A percentile compares a stretch with the other conserved stretches of the same genome.
Evolutionary conservation across 2,797 vertebrate genomes (phyloP).

Genomic region (Sandelia bainsii): DNA sequence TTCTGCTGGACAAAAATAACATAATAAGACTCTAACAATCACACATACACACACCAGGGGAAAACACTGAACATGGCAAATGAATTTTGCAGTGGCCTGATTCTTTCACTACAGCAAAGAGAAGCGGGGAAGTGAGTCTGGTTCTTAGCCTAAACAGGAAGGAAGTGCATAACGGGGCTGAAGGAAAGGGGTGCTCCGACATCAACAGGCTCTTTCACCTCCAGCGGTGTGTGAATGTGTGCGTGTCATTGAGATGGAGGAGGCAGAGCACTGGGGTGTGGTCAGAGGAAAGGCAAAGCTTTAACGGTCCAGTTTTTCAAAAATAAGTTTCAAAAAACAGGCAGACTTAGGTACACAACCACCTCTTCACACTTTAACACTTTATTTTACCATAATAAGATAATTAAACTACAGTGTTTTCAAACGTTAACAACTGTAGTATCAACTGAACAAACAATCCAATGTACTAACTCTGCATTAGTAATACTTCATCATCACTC

Average conservation of each 20-base stretch:
- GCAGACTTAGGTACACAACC: constrained; percentile 28
- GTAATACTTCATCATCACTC: not conserved
- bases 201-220: constrained; percentile 84
- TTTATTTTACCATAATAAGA: constrained; percentile 3
- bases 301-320: constrained; percentile 71
- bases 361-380: not conserved
- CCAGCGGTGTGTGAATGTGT: constrained; percentile 70
- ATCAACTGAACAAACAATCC: not conserved
- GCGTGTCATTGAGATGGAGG: constrained; percentile 50
- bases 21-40: constrained; percentile 26
- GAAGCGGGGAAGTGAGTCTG: constrained; percentile 41
- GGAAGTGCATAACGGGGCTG: constrained; percentile 50
- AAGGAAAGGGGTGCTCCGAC: constrained; percentile 53
- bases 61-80: constrained; percentile 58
- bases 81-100: constrained; percentile 55
- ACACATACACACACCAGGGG: constrained; percentile 9
- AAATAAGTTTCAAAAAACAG: constrained; percentile 43
- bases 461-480: not conserved
- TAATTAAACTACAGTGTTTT: constrained; percentile 1
- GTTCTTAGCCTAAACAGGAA: constrained; percentile 47
- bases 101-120: constrained; percentile 49
- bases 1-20: constrained; percentile 74
- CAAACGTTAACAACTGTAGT: not conserved
- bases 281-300: constrained; percentile 55
- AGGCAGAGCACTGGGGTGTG: constrained; percentile 66